phyloP scores from a whole-genome alignment of 2,113 vertebrate species.

The Psilopsiagon aurifrons region DNA sequence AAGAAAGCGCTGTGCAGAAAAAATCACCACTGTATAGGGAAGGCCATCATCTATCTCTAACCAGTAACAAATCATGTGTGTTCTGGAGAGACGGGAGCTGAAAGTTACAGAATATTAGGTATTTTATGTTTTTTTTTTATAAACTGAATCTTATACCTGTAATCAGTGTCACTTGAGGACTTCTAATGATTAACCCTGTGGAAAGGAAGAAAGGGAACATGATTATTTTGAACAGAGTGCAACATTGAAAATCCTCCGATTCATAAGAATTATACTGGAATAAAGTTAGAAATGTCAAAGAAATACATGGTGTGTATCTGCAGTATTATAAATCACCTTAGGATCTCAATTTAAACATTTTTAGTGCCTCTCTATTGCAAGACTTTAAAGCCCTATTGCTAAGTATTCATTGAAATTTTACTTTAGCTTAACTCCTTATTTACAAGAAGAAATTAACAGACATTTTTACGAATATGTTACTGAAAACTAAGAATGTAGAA shows the following conservation, averaged over 20 bases:
- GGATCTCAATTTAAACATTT: background rate
- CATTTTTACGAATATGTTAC: too few relatives aligned
- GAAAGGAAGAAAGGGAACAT: background rate
- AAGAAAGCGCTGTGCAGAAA: background rate
- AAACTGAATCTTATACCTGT: background rate
- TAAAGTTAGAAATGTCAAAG: background rate
- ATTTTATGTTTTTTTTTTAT: background rate
- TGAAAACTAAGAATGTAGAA: background rate
- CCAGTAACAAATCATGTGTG: background rate
- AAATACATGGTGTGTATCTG: background rate
- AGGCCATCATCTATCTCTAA: background rate
- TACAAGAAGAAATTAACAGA: background rate
- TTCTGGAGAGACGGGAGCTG: background rate
- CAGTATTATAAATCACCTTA: background rate
- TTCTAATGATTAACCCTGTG: background rate
- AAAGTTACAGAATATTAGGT: background rate
- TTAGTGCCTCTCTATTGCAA: background rate
- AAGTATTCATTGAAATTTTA: background rate
- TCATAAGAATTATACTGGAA: background rate
- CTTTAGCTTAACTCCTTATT: background rate
- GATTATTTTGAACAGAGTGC: background rate
- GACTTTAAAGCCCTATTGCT: background rate
- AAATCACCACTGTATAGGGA: rapidly evolving
- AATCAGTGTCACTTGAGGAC: background rate
- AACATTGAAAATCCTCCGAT: background rate